Evolutionary conservation across 1,140 invertebrate species (phyloP).

Genomic region (Sinella curviseta): DNA sequence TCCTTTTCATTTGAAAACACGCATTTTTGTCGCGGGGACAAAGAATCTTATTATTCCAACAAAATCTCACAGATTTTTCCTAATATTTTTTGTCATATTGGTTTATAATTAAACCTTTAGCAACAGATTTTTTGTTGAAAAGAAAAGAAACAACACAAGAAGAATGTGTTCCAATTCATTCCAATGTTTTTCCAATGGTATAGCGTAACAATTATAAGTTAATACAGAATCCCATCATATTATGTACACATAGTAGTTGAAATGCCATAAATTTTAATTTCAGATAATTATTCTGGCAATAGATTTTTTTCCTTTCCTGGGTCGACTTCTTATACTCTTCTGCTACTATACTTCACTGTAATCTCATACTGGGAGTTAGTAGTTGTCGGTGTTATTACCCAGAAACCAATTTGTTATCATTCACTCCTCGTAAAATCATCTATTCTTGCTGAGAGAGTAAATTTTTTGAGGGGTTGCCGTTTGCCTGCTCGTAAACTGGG

Average conservation of each 20-base stretch:
- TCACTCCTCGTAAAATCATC: conserved; percentile 23
- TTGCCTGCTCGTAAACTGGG: background rate
- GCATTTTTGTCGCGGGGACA: no score
- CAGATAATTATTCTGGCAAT: background rate
- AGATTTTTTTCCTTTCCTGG: background rate
- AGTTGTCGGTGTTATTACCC: conserved; percentile 1
- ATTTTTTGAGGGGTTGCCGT: background rate
- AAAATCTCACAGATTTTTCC: no score
- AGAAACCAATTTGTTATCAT: conserved; percentile 26
- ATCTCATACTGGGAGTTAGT: no score
- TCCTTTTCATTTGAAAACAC: no score
- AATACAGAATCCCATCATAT: background rate
- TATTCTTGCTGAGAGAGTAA: background rate
- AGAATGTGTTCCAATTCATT: no score
- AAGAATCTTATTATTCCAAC: no score
- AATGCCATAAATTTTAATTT: conserved; percentile 9
- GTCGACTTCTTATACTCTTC: background rate
- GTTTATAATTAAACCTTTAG: no score
- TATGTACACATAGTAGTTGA: background rate
- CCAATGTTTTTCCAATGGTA: no score
- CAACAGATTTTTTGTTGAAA: no score
- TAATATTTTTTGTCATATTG: no score
- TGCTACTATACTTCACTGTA: no score
- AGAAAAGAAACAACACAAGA: no score
- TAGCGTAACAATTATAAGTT: background rate